Evolutionary conservation across 2,797 vertebrate genomes (phyloP).

Genomic region (Etheostoma nigrum): DNA sequence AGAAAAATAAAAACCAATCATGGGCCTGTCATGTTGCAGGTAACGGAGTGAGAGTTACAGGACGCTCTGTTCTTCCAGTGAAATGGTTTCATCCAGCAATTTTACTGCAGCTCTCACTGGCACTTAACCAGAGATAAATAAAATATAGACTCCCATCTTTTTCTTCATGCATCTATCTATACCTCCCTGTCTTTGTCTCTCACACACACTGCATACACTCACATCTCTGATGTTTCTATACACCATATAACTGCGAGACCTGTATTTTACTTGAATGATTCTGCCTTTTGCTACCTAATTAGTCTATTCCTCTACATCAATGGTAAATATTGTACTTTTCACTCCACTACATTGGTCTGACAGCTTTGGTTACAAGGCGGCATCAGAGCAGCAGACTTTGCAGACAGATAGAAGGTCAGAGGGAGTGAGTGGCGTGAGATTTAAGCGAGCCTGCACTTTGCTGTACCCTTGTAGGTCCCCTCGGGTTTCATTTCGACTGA

Average conservation of each 20-base stretch:
- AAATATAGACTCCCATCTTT: constrained; percentile 38
- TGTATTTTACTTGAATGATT: neutral
- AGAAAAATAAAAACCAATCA: neutral
- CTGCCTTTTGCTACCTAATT: neutral
- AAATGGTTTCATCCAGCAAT: constrained; percentile 15
- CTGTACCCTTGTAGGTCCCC: constrained; percentile 20
- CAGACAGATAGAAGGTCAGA: constrained; percentile 30
- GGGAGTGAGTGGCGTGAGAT: constrained; percentile 2
- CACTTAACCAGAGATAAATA: constrained; percentile 51
- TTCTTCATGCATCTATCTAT: constrained; percentile 34
- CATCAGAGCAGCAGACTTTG: neutral
- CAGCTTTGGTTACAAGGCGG: neutral
- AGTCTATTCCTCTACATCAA: neutral
- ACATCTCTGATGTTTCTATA: neutral
- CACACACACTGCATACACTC: constrained; percentile 13
- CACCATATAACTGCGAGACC: neutral
- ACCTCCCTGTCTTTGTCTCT: constrained; percentile 19
- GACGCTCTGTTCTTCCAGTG: neutral
- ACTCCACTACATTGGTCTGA: neutral
- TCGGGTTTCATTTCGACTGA: constrained; percentile 53
- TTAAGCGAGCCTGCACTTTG: constrained; percentile 34
- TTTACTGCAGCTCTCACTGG: constrained; percentile 29
- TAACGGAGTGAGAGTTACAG: neutral
- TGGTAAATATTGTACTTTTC: neutral
- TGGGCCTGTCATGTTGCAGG: neutral